A percentile compares a stretch with the other conserved stretches of the same genome.
Evolutionary conservation across 1,140 invertebrate genomes (phyloP).

Genomic region (Lamellibrachia luymesi): DNA sequence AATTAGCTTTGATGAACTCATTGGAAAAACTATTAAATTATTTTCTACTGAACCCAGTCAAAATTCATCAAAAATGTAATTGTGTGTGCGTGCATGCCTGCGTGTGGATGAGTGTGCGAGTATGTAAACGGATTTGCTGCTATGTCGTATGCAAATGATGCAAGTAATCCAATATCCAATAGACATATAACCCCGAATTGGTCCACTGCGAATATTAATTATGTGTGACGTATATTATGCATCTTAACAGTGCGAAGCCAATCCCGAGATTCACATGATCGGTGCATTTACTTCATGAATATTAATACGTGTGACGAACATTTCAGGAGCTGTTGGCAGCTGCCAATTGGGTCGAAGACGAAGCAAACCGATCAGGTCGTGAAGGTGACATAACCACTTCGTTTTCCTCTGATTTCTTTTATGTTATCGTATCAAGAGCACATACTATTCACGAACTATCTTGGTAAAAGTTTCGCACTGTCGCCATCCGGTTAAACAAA

Average conservation of each 20-base stretch:
- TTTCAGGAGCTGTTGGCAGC: neutral
- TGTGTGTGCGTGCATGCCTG: neutral
- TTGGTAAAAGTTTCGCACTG: too few species aligned
- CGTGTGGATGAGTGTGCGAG: neutral
- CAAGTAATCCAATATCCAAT: neutral
- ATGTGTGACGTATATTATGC: too few species aligned
- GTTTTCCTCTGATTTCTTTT: neutral
- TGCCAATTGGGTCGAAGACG: neutral
- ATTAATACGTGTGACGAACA: neutral
- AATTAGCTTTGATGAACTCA: too few species aligned
- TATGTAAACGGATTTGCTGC: neutral
- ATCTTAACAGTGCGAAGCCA: too few species aligned
- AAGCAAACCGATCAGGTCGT: neutral
- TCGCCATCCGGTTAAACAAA: too few species aligned
- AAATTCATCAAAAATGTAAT: neutral
- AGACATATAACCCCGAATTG: neutral
- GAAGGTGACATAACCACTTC: neutral
- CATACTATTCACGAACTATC: too few species aligned
- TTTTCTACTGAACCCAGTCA: too few species aligned
- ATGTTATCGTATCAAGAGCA: neutral
- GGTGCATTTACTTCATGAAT: too few species aligned
- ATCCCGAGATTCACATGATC: too few species aligned
- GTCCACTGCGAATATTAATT: neutral
- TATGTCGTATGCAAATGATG: neutral
- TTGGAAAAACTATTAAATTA: too few species aligned